Evolutionary conservation across 2,113 vertebrate species (phyloP), one percentile per base, ranked within the genome.

Genomic region (Pelobates fuscus): DNA sequence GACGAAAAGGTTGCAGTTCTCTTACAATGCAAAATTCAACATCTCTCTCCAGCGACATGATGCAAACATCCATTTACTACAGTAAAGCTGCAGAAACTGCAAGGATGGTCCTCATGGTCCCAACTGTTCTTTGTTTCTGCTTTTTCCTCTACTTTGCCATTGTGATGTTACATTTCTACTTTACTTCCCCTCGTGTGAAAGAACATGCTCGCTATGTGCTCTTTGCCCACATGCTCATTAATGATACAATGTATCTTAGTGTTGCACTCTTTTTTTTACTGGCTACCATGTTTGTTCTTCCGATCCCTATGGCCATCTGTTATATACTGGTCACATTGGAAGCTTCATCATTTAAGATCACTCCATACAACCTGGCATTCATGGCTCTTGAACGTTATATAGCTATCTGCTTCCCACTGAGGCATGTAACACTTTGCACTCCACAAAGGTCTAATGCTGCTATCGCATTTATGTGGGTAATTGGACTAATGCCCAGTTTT

Each of bases 141-240:
- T 2, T 84, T 75, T 91, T 90, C 81, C 71, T 91, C 65, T 87
- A 17, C 80, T 89, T 80, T 69, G 84, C 89, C 11, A 29, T 41
- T 1, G 29, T 90, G 65, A 89, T 89, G 82, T 77, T 92, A 43
- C 81, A 85, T 80, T 85, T 85, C 37, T 89, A 90, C 67, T 84
- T 81, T 2, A 87, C 88, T 29, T 81, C 88, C 67, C 79, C 85
- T 21, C 87, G 87, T 64, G 88, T 90, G 70, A 74, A 88, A 71
- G 87, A 91, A 25, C 87, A 72, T 11, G 67, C 90, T 0, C 90
- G 90, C 8, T 91, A 92, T 57, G 68, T 91, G 66, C 83, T 92
- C 67, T 92, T 91, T 57, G 78, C 84, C 63, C 87, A 82, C 80
- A 92, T 92, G 88, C 80, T 92, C 67, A 77, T 89, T 68, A 92